These are phyloP conservation scores for Chiloscyllium punctatum DNA, from an alignment of 2,797 vertebrate species.

Conservation along the genomic window DNA sequence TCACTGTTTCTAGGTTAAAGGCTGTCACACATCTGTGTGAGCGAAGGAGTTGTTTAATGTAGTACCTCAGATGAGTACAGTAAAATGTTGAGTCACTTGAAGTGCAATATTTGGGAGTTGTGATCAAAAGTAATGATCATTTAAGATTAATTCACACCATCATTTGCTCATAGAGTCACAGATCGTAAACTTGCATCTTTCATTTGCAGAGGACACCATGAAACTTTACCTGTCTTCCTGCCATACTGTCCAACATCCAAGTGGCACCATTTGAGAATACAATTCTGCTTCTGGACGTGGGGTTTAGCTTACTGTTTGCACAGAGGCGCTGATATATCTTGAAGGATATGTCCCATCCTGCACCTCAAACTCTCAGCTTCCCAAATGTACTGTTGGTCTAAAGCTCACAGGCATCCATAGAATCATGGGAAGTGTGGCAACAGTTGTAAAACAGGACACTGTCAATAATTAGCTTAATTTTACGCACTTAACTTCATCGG, in stretches of 20 bases:
- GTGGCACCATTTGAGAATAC: background rate
- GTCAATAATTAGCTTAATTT: slow-evolving; percentile 9
- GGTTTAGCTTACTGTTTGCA: background rate
- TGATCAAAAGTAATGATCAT: background rate
- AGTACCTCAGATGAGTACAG: background rate
- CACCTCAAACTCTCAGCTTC: background rate
- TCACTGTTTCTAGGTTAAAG: no score
- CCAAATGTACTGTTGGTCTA: background rate
- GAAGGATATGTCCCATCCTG: background rate
- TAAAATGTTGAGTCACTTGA: background rate
- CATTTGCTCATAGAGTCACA: no score
- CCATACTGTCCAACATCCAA: background rate
- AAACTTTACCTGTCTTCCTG: slow-evolving; percentile 7
- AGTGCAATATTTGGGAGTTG: background rate
- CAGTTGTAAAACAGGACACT: background rate
- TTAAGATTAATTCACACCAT: background rate
- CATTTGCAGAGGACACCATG: background rate
- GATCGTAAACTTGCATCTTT: background rate
- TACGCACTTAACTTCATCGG: slow-evolving; percentile 15
- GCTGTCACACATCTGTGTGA: background rate
- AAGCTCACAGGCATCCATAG: no score
- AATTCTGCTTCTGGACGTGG: background rate
- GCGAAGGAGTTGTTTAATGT: background rate
- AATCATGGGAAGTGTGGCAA: background rate
- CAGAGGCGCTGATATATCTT: background rate